Evolutionary conservation across 2,888 invertebrate genomes (phyloP).

Genomic region (Callyntrura sp.): DNA sequence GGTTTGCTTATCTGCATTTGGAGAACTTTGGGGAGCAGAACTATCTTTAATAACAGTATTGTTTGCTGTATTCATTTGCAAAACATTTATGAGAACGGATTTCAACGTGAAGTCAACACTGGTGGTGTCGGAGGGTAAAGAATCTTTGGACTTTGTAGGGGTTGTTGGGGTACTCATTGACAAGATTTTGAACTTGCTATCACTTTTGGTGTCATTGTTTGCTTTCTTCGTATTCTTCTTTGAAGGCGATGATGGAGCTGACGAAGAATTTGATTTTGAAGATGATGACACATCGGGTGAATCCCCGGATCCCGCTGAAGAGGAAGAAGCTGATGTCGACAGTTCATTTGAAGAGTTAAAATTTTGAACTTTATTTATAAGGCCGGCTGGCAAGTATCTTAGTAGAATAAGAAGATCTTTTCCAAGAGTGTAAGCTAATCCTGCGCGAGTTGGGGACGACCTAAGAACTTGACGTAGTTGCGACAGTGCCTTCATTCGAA

Average conservation of each 20-base stretch:
- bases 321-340: neutral
- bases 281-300: neutral
- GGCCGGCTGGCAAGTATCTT: slow-evolving; percentile 72
- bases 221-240: slow-evolving; percentile 46
- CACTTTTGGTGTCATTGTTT: neutral
- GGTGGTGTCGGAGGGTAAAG: slow-evolving; percentile 6
- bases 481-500: slow-evolving; percentile 71
- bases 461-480: slow-evolving; percentile 77
- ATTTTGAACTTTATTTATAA: slow-evolving; percentile 77
- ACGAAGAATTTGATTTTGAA: neutral
- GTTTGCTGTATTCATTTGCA: slow-evolving; percentile 72
- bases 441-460: slow-evolving; percentile 71
- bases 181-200: slow-evolving; percentile 11
- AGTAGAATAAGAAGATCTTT: slow-evolving; percentile 78
- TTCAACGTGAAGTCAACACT: neutral
- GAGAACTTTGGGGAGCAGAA: neutral
- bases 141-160: slow-evolving; percentile 20
- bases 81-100: slow-evolving; percentile 71
- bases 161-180: slow-evolving; percentile 63
- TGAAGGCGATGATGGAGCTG: slow-evolving; percentile 56
- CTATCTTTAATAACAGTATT: slow-evolving; percentile 60
- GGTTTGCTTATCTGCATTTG: slow-evolving; percentile 38
- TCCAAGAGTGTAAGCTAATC: slow-evolving; percentile 74
- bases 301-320: slow-evolving; percentile 1
- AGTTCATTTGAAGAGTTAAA: slow-evolving; percentile 43